Evolutionary conservation across 2,797 vertebrate genomes (phyloP).

Genomic region (Thamnophis elegans): DNA sequence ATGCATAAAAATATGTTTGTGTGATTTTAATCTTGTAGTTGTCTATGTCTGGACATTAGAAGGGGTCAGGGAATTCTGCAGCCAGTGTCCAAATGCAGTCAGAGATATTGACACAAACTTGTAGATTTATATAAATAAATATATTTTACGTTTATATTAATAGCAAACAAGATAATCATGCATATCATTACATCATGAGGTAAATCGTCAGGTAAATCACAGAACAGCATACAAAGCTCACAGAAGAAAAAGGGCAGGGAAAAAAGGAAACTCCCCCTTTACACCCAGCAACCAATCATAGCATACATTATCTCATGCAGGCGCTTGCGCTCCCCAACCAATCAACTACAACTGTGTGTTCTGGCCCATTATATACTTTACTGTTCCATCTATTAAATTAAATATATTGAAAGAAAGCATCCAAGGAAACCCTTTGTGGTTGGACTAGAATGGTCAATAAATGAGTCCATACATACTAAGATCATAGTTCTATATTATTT

Average conservation of each 20-base stretch:
- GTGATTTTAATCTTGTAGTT: not conserved
- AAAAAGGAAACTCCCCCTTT: too few species aligned
- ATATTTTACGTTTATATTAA: too few species aligned
- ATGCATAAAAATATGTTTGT: not conserved
- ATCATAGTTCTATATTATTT: not conserved
- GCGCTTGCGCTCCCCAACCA: too few species aligned
- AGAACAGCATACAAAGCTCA: too few species aligned
- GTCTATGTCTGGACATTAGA: not conserved
- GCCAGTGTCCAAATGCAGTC: not conserved
- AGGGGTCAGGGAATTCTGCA: not conserved
- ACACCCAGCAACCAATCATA: too few species aligned
- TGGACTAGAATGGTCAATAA: not conserved
- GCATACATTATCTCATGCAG: too few species aligned
- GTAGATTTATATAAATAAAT: too few species aligned
- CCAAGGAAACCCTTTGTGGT: not conserved
- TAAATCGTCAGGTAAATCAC: too few species aligned
- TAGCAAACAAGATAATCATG: too few species aligned
- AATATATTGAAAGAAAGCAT: not conserved
- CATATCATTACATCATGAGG: too few species aligned
- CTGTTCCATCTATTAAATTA: not conserved
- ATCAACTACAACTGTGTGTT: too few species aligned
- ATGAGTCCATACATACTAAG: not conserved
- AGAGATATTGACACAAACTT: not conserved
- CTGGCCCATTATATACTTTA: not conserved
- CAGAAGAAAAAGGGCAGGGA: too few species aligned